Conservation (phyloP, 2,113 vertebrate species). For the Caloenas nicobarica region DNA sequence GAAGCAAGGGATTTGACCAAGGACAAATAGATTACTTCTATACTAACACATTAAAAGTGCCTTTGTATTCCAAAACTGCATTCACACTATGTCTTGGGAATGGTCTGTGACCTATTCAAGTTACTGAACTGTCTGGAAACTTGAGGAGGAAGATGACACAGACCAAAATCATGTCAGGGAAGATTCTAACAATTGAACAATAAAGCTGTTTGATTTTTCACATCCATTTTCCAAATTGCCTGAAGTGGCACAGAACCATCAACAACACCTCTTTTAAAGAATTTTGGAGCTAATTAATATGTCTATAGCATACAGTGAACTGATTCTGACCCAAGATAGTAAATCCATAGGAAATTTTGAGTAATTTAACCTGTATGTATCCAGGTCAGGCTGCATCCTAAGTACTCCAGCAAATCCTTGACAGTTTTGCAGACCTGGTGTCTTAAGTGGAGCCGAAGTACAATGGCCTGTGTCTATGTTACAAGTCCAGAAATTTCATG, state of each 20-base stretch:
- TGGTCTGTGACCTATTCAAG: not conserved
- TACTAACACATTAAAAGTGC: not conserved
- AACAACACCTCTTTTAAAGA: not conserved
- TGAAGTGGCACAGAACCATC: not conserved
- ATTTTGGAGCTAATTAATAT: not conserved
- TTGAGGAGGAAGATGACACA: not conserved
- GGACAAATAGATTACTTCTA: not conserved
- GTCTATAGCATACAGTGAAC: not conserved
- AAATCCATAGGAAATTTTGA: not conserved
- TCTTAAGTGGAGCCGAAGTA: not conserved
- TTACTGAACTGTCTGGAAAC: not conserved
- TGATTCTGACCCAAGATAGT: not conserved
- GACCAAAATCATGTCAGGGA: not conserved
- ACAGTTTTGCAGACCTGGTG: not conserved
- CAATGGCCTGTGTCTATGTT: not conserved
- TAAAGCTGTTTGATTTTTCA: not conserved
- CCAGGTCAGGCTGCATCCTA: not conserved
- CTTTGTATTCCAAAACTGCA: not conserved
- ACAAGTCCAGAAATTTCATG: not conserved
- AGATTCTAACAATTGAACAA: not conserved
- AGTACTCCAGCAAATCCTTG: not conserved
- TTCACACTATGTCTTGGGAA: not conserved
- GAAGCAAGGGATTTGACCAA: not conserved
- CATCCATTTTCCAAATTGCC: not conserved
- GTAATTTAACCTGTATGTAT: not conserved